Conservation (phyloP, 2,888 invertebrate species). For the Mimas tiliae region DNA sequence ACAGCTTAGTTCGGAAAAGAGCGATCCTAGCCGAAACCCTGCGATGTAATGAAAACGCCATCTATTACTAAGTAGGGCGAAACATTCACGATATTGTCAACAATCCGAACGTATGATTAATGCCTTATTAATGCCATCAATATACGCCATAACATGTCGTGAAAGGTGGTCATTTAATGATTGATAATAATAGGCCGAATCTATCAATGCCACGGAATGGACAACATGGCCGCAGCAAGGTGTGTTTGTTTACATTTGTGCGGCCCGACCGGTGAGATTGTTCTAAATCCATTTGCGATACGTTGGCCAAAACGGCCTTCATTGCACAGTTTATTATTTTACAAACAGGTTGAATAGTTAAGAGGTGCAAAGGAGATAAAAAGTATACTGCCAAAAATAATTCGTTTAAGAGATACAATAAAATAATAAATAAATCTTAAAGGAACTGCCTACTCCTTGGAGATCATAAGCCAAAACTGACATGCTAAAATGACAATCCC, state of each 20-base stretch:
- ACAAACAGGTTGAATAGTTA: background rate
- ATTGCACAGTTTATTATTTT: conserved; percentile 29
- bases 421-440: too few species aligned
- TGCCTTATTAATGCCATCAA: conserved; percentile 32
- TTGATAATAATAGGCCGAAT: conserved; percentile 47
- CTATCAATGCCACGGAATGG: conserved; percentile 38
- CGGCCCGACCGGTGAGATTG: conserved; percentile 38
- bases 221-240: conserved; percentile 29
- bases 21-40: too few species aligned
- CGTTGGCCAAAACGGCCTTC: conserved; percentile 43
- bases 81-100: conserved; percentile 15
- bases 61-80: background rate
- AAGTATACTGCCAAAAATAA: background rate
- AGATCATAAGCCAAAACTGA: background rate
- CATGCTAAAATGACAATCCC: conserved; percentile 13
- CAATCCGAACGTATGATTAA: conserved; percentile 31
- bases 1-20: too few species aligned
- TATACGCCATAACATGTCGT: conserved; percentile 35
- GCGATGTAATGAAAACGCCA: conserved; percentile 3
- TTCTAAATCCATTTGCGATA: conserved; percentile 41
- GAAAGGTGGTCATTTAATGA: conserved; percentile 48
- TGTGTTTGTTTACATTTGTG: conserved; percentile 37
- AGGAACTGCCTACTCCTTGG: background rate
- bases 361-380: background rate
- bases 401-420: too few species aligned